A percentile compares a stretch with the other conserved stretches of the same genome.
Conservation (phyloP, 2,888 invertebrate species). For the Bombyx huttoni region DNA sequence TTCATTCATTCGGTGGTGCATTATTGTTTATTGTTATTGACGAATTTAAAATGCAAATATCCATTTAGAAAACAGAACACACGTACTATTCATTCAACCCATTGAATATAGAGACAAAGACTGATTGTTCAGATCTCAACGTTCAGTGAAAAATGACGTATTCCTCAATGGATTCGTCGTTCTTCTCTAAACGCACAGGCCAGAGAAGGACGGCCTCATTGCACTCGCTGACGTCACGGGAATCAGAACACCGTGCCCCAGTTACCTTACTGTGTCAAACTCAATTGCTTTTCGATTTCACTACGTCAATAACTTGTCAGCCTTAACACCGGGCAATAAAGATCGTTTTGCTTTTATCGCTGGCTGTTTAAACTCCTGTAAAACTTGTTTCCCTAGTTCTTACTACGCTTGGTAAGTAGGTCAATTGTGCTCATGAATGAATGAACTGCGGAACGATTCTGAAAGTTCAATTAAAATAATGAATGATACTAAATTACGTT, state of each 20-base stretch:
- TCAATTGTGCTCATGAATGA: slow-evolving; percentile 24
- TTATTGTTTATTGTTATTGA: background rate
- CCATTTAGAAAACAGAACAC: background rate
- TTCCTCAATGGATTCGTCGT: slow-evolving; percentile 31
- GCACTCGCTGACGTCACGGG: slow-evolving; percentile 36
- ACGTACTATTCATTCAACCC: background rate
- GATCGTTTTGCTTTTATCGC: background rate
- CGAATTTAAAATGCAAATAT: background rate
- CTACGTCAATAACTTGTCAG: background rate
- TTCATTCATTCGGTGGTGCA: too few species aligned
- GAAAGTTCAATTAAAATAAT: background rate
- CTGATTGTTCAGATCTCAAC: background rate
- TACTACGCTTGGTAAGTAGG: slow-evolving; percentile 18
- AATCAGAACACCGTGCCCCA: slow-evolving; percentile 17
- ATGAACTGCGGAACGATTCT: slow-evolving; percentile 10
- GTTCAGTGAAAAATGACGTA: background rate
- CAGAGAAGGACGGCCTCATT: slow-evolving; percentile 18
- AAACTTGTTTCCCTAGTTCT: slow-evolving; percentile 5
- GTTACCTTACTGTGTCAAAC: slow-evolving; percentile 12
- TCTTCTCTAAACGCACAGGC: slow-evolving; percentile 13
- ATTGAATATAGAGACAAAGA: background rate
- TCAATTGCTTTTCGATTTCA: slow-evolving; percentile 15
- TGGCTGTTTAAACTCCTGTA: background rate
- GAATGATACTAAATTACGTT: background rate
- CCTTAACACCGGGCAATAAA: background rate